These are phyloP conservation scores for Megalonaias nervosa DNA, from an alignment of 1,140 invertebrate species.

Conservation along the genomic window DNA sequence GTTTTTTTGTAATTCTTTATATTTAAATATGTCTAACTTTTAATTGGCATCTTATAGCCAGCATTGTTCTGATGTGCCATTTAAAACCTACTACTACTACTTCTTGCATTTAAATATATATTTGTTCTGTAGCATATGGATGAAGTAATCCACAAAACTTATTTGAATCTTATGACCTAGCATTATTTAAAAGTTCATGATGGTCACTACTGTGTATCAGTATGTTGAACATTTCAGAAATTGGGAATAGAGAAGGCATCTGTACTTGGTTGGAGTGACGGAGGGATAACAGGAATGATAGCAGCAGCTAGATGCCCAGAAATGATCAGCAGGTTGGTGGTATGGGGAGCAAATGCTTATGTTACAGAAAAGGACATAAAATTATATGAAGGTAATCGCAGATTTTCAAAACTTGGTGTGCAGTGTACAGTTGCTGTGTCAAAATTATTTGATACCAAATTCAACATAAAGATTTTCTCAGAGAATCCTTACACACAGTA, in stretches of 20 bases:
- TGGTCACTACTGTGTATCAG: not conserved
- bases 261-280: slow-evolving; percentile 91
- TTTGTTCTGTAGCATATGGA: not conserved
- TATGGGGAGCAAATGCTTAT: slow-evolving; percentile 86
- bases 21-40: not conserved
- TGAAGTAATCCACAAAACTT: not conserved
- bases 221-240: slow-evolving; percentile 64
- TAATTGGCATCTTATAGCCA: too few relatives aligned
- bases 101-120: not conserved
- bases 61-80: not conserved
- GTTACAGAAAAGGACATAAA: slow-evolving; percentile 80
- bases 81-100: not conserved
- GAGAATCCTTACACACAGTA: too few relatives aligned
- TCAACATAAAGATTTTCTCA: too few relatives aligned
- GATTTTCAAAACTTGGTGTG: too few relatives aligned
- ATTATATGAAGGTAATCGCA: slow-evolving; percentile 75
- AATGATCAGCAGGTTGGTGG: slow-evolving; percentile 80
- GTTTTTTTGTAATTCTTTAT: not conserved
- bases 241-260: slow-evolving; percentile 82
- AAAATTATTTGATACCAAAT: too few relatives aligned
- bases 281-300: slow-evolving; percentile 85
- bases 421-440: too few relatives aligned
- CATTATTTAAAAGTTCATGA: not conserved
- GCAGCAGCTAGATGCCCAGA: slow-evolving; percentile 80
- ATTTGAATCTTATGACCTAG: too few relatives aligned